Evolutionary conservation across 1,140 invertebrate genomes (phyloP), one percentile per base, ranked within the genome.

Genomic region (Carposina sasakii): DNA sequence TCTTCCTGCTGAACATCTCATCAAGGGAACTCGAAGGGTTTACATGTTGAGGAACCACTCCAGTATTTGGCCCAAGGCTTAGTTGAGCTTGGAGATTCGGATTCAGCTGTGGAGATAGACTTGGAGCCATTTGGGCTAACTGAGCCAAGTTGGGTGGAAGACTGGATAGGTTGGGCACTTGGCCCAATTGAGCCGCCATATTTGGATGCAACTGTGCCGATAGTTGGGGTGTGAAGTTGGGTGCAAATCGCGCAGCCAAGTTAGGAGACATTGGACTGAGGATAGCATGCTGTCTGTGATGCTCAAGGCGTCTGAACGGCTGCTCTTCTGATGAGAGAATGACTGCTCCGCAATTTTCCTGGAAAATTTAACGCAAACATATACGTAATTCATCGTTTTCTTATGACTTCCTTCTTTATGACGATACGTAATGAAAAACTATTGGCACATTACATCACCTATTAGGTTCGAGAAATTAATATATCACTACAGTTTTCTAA

Each of bases 1-100:
- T 86, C 68, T 97, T 97, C 52, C 95, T 87, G 74, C 94, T 93
- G 70, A 97, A 96, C 90, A 95, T 93, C 12, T 93, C 92, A 71
- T 96, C 94, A 34, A 95, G 89, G 19, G 92, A 93, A 20, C 91
- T 94, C 2, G 90, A 87, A 13, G 91, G 77, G 60, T 92, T 90
- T 0, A 91, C 90, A 48, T 86, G 88, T 43, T 88, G 83, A 53
- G 78, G 76, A 0, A 71, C 67, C 3, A 77, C 67, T 10, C 59
- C 62, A 46, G 73, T 67, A 44, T 65, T 77, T 5, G 81, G 71
- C 1, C 75, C 77, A 24, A 84, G 65, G 31, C 65, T 81, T 30
- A 84, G 52, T 39, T 84, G 81, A 2, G 81, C 77, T 66, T 84
- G 81, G 12, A 84, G 58, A 33, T 81, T 82, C 4, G 78, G 79